phyloP scores from a whole-genome alignment of 2,113 vertebrate genomes.

The Oreamnos americanus region DNA sequence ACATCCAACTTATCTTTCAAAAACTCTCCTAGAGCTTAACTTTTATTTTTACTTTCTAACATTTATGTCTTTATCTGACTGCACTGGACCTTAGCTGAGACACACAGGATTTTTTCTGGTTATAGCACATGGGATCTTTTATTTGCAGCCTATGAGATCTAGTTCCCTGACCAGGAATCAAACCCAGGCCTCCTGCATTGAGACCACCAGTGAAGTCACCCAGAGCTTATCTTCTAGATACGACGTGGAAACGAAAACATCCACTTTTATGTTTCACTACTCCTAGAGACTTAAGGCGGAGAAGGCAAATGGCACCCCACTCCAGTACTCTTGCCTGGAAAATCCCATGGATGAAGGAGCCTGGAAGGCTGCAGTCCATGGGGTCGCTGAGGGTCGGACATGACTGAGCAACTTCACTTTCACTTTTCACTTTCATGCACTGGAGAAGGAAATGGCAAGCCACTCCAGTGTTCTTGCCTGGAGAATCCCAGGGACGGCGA shows the following conservation, averaged over 20 bases:
- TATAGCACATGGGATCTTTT: background rate
- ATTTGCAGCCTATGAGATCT: background rate
- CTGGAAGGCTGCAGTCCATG: too few relatives aligned
- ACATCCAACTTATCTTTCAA: background rate
- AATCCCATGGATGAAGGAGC: too few relatives aligned
- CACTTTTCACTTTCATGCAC: too few relatives aligned
- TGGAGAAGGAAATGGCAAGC: too few relatives aligned
- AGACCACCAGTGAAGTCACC: background rate
- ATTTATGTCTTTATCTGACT: background rate
- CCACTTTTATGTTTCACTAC: background rate
- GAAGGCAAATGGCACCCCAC: too few relatives aligned
- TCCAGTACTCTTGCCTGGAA: too few relatives aligned
- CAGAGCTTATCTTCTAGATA: background rate
- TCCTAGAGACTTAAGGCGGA: background rate
- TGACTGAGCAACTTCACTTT: too few relatives aligned
- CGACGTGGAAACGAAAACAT: background rate
- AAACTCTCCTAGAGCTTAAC: background rate
- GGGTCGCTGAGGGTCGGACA: too few relatives aligned
- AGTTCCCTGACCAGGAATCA: background rate
- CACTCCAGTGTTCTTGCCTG: too few relatives aligned
- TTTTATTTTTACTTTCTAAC: background rate
- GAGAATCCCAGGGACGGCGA: too few relatives aligned
- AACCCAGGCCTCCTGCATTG: background rate
- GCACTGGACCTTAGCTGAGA: background rate
- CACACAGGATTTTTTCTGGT: too few relatives aligned